A percentile compares a stretch with the other conserved stretches of the same genome.
Conservation (phyloP, 2,888 invertebrate species). For the Eristalis pertinax region DNA sequence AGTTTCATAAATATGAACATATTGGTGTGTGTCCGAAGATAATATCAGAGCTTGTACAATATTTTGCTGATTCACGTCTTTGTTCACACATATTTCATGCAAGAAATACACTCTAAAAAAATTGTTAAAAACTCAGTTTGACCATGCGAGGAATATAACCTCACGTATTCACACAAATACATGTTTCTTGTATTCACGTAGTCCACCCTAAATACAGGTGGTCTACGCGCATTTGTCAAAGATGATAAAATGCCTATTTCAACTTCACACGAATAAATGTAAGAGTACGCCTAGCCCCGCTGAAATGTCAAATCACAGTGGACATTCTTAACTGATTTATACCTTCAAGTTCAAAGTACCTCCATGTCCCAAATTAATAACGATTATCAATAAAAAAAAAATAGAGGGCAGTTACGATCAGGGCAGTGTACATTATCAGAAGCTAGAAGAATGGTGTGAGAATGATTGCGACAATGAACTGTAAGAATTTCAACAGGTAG, state of each 20-base stretch:
- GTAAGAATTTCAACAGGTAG: conserved; percentile 74
- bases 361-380: conserved; percentile 63
- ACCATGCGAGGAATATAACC: neutral
- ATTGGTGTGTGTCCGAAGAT: no score
- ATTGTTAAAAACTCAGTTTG: neutral
- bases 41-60: no score
- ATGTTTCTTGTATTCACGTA: neutral
- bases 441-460: conserved; percentile 56
- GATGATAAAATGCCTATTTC: conserved; percentile 39
- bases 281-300: conserved; percentile 4
- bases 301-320: conserved; percentile 59
- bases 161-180: neutral
- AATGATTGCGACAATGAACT: conserved; percentile 60
- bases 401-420: conserved; percentile 58
- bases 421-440: conserved; percentile 57
- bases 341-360: conserved; percentile 42
- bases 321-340: conserved; percentile 49
- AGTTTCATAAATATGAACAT: no score
- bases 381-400: conserved; percentile 63
- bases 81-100: no score
- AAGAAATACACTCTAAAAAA: neutral
- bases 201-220: conserved; percentile 40
- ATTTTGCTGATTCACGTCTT: no score
- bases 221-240: conserved; percentile 49
- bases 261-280: neutral